Percentiles rank a stretch among this genome's conserved stretches.
Evolutionary conservation across 2,113 vertebrate species (phyloP).

Genomic region (Microcebus griseorufus): DNA sequence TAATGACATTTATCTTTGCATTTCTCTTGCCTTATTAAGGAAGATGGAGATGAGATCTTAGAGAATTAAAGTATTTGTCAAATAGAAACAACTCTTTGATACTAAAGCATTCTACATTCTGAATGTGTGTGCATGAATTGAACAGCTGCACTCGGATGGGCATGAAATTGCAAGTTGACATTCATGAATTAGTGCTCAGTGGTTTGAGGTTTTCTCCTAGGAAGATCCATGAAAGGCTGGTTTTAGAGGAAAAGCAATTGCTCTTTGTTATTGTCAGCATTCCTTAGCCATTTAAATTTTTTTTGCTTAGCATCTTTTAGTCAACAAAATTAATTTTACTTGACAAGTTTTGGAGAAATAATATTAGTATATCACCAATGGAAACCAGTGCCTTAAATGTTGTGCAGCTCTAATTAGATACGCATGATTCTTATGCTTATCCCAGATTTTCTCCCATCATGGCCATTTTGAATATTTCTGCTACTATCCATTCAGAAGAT

Average conservation of each 20-base stretch:
- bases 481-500: background rate
- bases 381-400: background rate
- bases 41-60: constrained; percentile 40
- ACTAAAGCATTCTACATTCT: background rate
- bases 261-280: background rate
- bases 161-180: background rate
- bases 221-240: background rate
- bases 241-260: constrained; percentile 17
- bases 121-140: background rate
- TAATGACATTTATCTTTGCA: constrained; percentile 20
- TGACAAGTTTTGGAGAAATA: background rate
- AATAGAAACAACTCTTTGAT: background rate
- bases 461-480: background rate
- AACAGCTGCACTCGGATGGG: background rate
- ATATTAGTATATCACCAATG: background rate
- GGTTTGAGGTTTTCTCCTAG: background rate
- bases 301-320: background rate
- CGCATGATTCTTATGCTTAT: no score
- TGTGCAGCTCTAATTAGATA: background rate
- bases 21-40: constrained; percentile 38
- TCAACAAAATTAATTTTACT: background rate
- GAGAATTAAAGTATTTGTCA: background rate
- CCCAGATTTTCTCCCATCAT: background rate
- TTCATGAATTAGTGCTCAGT: background rate
- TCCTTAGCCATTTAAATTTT: background rate